Conservation (phyloP, 2,888 invertebrate species). For the Elegia similella region DNA sequence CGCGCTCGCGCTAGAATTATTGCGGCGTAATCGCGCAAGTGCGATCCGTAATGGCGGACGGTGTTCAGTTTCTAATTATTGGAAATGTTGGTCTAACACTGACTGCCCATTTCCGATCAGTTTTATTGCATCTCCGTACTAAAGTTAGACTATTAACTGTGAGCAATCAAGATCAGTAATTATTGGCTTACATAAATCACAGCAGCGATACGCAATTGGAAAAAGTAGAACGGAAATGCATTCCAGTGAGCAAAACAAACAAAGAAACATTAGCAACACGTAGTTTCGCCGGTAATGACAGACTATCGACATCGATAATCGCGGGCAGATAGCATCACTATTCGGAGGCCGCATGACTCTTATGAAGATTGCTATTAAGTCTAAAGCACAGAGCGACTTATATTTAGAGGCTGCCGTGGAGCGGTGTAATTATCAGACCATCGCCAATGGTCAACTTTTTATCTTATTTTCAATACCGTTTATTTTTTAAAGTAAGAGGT, state of each 20-base stretch:
- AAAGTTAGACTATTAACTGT: constrained; percentile 2
- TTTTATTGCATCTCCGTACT: constrained; percentile 10
- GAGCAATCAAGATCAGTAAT: constrained; percentile 7
- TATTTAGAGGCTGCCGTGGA: constrained; percentile 68
- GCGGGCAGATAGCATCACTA: constrained; percentile 63
- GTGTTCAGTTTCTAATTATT: constrained; percentile 16
- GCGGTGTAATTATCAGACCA: constrained; percentile 68
- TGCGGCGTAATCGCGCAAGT: constrained; percentile 40
- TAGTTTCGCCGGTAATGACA: constrained; percentile 51
- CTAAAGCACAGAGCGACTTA: constrained; percentile 54
- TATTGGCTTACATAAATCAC: constrained; percentile 11
- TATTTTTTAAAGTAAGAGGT: constrained; percentile 46
- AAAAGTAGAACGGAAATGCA: constrained; percentile 18
- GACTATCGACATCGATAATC: constrained; percentile 63
- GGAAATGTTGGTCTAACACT: constrained; percentile 12
- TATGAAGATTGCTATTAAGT: constrained; percentile 80
- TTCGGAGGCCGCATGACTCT: constrained; percentile 55
- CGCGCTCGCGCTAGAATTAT: constrained; percentile 48
- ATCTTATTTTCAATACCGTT: constrained; percentile 33
- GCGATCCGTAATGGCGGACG: constrained; percentile 20
- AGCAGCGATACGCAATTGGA: constrained; percentile 6
- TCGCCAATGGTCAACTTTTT: constrained; percentile 53
- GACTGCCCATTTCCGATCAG: constrained; percentile 4
- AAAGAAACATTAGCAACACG: constrained; percentile 34
- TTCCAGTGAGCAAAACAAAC: constrained; percentile 27